These are phyloP conservation scores for Chaetura pelagica DNA, from an alignment of 2,113 vertebrate species.

Conservation along the genomic window DNA sequence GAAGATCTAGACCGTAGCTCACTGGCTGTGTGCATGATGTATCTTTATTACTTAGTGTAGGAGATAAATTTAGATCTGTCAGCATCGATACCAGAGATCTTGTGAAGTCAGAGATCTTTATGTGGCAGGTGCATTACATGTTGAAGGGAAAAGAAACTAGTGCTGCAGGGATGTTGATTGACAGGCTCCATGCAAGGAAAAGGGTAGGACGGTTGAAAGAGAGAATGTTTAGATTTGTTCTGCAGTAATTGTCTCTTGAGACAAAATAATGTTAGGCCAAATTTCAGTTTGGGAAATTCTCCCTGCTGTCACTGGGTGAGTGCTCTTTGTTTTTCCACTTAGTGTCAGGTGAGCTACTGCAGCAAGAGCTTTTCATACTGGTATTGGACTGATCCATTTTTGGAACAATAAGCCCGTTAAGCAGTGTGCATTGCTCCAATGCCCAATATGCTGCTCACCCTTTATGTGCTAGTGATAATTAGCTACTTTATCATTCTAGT, in stretches of 20 bases:
- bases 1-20: neutral
- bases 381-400: conserved; percentile 26
- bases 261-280: neutral
- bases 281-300: neutral
- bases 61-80: neutral
- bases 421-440: neutral
- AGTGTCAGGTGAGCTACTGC: neutral
- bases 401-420: conserved; percentile 46
- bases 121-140: neutral
- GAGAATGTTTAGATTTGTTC: neutral
- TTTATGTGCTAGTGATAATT: conserved; percentile 72
- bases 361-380: neutral
- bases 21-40: neutral
- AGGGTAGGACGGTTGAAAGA: neutral
- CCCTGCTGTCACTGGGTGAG: neutral
- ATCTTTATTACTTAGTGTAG: neutral
- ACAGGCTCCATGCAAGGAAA: neutral
- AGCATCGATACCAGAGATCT: neutral
- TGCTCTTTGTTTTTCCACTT: neutral
- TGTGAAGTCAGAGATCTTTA: neutral
- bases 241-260: neutral
- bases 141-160: neutral
- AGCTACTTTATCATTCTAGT: conserved; percentile 68
- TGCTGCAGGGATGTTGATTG: neutral
- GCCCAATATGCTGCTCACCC: conserved; percentile 35